Evolutionary conservation across 2,888 invertebrate species (phyloP), one percentile per base, ranked within the genome.

Genomic region (Limenitis camilla): DNA sequence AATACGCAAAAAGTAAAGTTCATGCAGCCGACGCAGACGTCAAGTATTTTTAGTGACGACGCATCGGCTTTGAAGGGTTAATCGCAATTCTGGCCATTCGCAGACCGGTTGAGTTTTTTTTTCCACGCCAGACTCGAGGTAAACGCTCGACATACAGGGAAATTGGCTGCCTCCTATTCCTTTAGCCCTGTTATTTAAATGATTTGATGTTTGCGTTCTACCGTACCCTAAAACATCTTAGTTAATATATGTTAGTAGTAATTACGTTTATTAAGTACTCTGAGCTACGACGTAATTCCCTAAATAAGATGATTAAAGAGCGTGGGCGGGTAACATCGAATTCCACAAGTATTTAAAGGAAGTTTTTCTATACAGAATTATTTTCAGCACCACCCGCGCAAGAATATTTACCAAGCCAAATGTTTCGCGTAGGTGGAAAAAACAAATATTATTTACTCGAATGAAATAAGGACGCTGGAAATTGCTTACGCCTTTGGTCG

Each of bases 1-100:
- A 39, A 54, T 51, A 54, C 41, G 49, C 48, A 46, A 52, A 54
- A 55, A 52, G 46, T 52, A 9, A 47, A 52, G 47, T 58, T 52
- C 48, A 54, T 36, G 40, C 49, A 41, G 49, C 56, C 52, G 52
- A 49, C 54, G 58, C 55, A 58, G 52, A 55, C 58, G 58, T 61
- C 64, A 65, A 66, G 67, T 73, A 74, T 76, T 78, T 77, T 78
- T 78, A 76, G 75, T 73, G 69, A 68, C 67, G 56, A 61, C 61
- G 63, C 63, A 61, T 72, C 71, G 66, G 67, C 73, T 75, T 75
- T 72, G 74, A 58, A 74, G 75, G 73, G 71, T 76, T 78, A 77
- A 77, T 81, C 75, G 75, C 68, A 72, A 81, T 81, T 81, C 80
- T 75, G 82, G 77, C 74, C 76, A 73, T 68, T 66, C 71, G 63